phyloP scores from a whole-genome alignment of 2,797 vertebrate genomes.

The Triplophysa yarkandensis region DNA sequence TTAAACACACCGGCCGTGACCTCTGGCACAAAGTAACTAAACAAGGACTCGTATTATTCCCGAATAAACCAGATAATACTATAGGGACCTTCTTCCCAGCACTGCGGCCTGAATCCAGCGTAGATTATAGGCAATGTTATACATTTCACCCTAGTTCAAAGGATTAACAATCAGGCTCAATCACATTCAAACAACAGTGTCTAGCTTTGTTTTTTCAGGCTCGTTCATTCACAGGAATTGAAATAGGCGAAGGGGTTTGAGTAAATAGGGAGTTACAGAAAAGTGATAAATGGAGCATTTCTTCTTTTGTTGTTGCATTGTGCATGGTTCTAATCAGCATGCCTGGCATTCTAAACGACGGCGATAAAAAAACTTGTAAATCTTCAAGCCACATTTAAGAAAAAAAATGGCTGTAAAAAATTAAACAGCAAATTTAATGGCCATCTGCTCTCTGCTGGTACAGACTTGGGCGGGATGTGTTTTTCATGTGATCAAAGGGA shows the following conservation, averaged over 20 bases:
- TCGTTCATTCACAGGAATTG: background rate
- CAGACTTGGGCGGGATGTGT: constrained; percentile 67
- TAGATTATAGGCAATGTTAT: constrained; percentile 16
- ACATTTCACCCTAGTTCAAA: constrained; percentile 10
- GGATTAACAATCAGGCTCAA: constrained; percentile 38
- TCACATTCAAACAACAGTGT: constrained; percentile 36
- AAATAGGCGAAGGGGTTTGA: constrained; percentile 1
- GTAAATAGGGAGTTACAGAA: constrained; percentile 26
- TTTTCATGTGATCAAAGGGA: constrained; percentile 75
- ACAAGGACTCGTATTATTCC: constrained; percentile 43
- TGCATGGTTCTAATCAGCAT: constrained; percentile 70
- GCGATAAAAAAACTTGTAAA: constrained; percentile 72
- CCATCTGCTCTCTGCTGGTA: constrained; percentile 74
- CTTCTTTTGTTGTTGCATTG: constrained; percentile 27
- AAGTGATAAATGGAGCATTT: constrained; percentile 24
- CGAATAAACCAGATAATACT: constrained; percentile 14
- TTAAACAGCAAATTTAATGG: constrained; percentile 76
- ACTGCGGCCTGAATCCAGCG: constrained; percentile 9
- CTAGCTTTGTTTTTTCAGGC: constrained; percentile 30
- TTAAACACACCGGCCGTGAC: constrained; percentile 34
- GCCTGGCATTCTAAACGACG: constrained; percentile 64
- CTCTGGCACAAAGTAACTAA: constrained; percentile 25
- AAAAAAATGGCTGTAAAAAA: constrained; percentile 69
- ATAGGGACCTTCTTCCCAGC: constrained; percentile 31
- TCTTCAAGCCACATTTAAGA: constrained; percentile 71